Evolutionary conservation across 2,113 vertebrate species (phyloP), one percentile per base, ranked within the genome.

Genomic region (Dinomys branickii): DNA sequence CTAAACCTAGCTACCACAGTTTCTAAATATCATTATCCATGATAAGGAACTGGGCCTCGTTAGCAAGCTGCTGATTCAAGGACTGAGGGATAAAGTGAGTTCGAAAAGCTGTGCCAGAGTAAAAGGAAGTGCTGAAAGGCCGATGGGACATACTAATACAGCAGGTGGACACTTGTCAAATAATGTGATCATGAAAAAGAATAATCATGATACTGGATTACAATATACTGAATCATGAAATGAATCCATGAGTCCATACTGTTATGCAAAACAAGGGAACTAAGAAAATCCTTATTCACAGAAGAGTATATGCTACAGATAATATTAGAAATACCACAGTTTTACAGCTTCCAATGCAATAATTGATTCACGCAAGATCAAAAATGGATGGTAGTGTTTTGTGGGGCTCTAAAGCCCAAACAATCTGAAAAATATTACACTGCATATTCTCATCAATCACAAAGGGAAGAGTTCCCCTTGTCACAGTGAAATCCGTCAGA

Each of bases 41-140:
- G 69, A 63, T 69, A 65, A 69, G 84, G 63, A 82, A 61, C 13
- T 26, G 24, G 26, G 41, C 35, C 7, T 73, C 71, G 58, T 63
- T 54, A 33, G 12, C 50, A 97, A 96, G 78, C 63, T 80, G 24
- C 77, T 59, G 35, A 94, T 16, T 93, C 44, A 41, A 93, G n/a
- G 12, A 20, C 50, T 88, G 47, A 85, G 78, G 59, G 17, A 83
- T 59, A 26, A 63, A 33, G 22, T 63, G 20, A 85, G 24, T 56
- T 65, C 24, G 16, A 91, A 9, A 63, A 63, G 41, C 14, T 81
- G 20, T n/a, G 24, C 50, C 58, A 71, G 63, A 77, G 82, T 13
- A 67, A 7, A 20, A 24, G 13, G 35, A 87, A 30, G 56, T 38
- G 24, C 56, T 77, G 7, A 1, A 67, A 88, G 89, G 35, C 69